Evolutionary conservation across 1,140 invertebrate genomes (phyloP), one percentile per base, ranked within the genome.

Genomic region (Ips nitidus): DNA sequence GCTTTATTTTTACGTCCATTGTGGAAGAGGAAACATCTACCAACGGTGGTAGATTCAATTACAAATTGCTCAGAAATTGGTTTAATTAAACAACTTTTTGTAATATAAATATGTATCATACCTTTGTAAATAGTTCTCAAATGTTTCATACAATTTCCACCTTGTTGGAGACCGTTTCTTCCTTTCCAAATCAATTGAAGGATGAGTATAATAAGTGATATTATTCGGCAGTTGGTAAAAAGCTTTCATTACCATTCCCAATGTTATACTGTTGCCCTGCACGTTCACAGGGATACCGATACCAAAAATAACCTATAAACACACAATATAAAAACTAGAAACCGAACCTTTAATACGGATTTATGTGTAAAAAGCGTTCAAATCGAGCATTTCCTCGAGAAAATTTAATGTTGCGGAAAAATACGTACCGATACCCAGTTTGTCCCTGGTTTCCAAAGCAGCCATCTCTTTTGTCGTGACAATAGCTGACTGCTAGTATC

Each of bases 121-220:
- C 57, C 57, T 3, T 41, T 59, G 8, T 36, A 71, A 52, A 56
- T 74, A 68, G 50, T 73, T 55, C 52, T 78, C 75, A 45, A 81
- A 68, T 36, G 75, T 70, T 58, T 74, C 70, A 70, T 82, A 82
- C 38, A 81, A 69, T 65, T 75, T 72, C 79, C 78, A 81, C 69
- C 81, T 65, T 3, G 75, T 72, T 5, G 72, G 22, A 2, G 75
- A 72, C n/a, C 76, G 58, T 64, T 74, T 75, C 50, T 72, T 75
- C 50, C 76, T 66, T 5, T 41, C 63, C 6, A 70, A 65, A 67
- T 71, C 66, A 41, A 74, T 74, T 7, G 64, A 69, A n/a, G 78
- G 77, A 52, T 72, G 68, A 2, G 75, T 76, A 59, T 73, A 76
- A 39, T 75, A 55, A 8, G 50, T 74, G 39, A 65, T 66, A 64